Evolutionary conservation across 2,797 vertebrate species (phyloP).

Genomic region (Pyrocephalus nanus): DNA sequence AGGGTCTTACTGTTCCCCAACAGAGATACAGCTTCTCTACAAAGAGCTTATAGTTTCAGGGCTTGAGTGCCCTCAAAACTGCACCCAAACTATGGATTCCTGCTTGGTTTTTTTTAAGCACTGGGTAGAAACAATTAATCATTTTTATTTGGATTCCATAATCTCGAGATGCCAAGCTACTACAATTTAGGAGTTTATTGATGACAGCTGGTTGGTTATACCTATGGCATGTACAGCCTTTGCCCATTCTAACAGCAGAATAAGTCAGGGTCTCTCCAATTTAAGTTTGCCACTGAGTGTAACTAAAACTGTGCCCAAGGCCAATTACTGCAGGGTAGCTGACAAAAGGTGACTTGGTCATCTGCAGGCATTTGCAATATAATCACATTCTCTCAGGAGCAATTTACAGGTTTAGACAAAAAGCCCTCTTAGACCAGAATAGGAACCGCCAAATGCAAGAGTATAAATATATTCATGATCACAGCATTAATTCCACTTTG

Average conservation of each 20-base stretch:
- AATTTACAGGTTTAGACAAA: neutral
- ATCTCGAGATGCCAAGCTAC: neutral
- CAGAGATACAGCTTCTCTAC: neutral
- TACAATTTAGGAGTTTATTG: neutral
- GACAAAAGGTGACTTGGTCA: neutral
- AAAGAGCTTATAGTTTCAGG: neutral
- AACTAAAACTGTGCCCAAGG: neutral
- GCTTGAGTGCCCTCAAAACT: neutral
- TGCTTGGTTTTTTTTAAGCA: neutral
- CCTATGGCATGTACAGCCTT: neutral
- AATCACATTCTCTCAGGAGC: neutral
- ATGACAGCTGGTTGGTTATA: neutral
- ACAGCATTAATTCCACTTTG: neutral
- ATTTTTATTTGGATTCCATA: neutral
- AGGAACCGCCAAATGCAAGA: neutral
- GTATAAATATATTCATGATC: neutral
- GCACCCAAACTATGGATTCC: neutral
- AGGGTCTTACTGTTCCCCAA: neutral
- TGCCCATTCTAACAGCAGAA: neutral
- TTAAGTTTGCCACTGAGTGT: neutral
- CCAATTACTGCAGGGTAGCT: neutral
- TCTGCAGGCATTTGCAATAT: neutral
- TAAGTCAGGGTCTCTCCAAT: neutral
- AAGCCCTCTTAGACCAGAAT: neutral
- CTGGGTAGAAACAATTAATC: neutral